Evolutionary conservation across 2,797 vertebrate genomes (phyloP), one percentile per base, ranked within the genome.

Genomic region (Echeneis naucrates): DNA sequence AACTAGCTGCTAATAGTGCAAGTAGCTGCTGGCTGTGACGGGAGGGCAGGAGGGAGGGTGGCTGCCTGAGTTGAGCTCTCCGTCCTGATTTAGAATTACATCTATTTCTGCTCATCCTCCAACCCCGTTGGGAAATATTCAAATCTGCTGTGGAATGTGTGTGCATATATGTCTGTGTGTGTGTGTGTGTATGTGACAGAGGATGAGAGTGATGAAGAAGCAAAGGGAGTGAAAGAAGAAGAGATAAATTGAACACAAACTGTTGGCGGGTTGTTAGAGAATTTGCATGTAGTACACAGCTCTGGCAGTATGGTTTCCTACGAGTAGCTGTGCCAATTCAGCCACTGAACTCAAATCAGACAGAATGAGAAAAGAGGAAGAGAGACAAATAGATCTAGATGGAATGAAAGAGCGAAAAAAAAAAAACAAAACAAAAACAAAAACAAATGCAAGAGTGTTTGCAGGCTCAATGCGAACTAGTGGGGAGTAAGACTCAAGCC

Each of bases 21-120:
- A n/a, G 75, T 68, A 74, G 81, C 85, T 83, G 70, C 73, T 78
- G 86, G 81, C 82, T 64, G 76, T 21, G 63, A 61, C 27, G 51
- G 30, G 61, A 59, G 66, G 47, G 42, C 52, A 47, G 48, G 57
- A 59, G 66, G 23, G 62, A 58, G 78, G 57, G 53, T 4, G 69
- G 68, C 80, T 68, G 77, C 70, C 65, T 60, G 77, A 88, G 82
- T 80, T 14, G 13, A 87, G 83, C 80, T 82, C 78, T 80, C 53
- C 78, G 85, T 92, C 90, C 92, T 92, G 90, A 94, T 93, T 94
- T 93, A 94, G 90, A 91, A 89, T 80, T 76, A 83, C 80, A 91
- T 90, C 93, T 94, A 93, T 91, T 94, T 93, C 87, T 86, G 90
- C 90, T 89, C 83, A 68, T 72, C 89, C 90, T 85, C 79, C 76